Evolutionary conservation across 2,888 invertebrate genomes (phyloP), one percentile per base, ranked within the genome.

Genomic region (Congeria kusceri): DNA sequence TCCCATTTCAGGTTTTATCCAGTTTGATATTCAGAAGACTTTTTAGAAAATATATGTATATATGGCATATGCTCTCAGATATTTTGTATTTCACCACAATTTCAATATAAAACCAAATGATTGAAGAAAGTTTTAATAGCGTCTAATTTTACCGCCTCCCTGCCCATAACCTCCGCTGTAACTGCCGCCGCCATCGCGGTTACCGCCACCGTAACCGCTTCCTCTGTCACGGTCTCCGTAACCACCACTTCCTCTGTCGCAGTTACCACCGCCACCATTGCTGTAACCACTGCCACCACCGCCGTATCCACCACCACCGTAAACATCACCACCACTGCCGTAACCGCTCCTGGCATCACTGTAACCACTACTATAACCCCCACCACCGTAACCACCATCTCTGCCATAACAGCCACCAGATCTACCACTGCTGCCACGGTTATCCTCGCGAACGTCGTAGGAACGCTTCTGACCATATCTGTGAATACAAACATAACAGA

Each of bases 261-360:
- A 28, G 11, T 27, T 20, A 15, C 64, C 65, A 13, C 58, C 29
- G 15, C 58, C 25, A 56, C 29, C 13, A 18, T 27, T 18, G 1
- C 64, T 25, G 23, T 39, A 29, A n/a, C 59, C 64, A 13, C 53
- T 28, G 5, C 70, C 53, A 57, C 39, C 44, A 13, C 62, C 32
- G 15, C 66, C 63, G 0, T 58, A 18, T 4, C 62, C 62, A 4
- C 78, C 59, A 64, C 49, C 39, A 44, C 58, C 68, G 1, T 59
- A 65, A 3, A 56, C 64, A 15, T 46, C 28, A 3, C 66, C 47
- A 11, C 69, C 66, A 39, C 59, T 44, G 4, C 44, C 25, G 28
- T 32, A 20, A 5, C 25, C 57, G 18, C 29, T 47, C 9, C 27
- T 20, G 0, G 39, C 23, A n/a, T 39, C 9, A 15, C 64, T 58